Conservation (phyloP, 2,888 invertebrate genomes). For the Platycheirus rosarum region DNA sequence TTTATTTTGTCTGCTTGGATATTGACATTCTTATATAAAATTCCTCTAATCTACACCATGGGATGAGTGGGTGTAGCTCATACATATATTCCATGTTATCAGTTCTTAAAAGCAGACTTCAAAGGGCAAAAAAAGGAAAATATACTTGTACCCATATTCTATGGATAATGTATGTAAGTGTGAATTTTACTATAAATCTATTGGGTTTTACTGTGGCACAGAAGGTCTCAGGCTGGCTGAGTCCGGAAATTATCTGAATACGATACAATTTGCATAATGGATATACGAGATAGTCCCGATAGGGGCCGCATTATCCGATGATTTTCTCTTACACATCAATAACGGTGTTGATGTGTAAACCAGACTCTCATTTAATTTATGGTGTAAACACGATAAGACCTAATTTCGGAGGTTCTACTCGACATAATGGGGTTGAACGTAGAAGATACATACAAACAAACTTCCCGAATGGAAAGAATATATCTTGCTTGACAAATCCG, state of each 20-base stretch:
- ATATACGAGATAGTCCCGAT: constrained; percentile 15
- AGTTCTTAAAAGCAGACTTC: constrained; percentile 8
- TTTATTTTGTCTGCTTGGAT: constrained; percentile 39
- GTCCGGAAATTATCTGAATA: constrained; percentile 54
- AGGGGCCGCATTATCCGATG: constrained; percentile 34
- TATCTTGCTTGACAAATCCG: constrained; percentile 11
- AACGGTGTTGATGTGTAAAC: constrained; percentile 33
- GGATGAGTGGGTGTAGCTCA: constrained; percentile 1
- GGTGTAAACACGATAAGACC: constrained; percentile 53
- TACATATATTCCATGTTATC: not conserved
- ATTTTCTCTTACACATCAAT: constrained; percentile 31
- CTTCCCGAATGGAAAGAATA: constrained; percentile 12
- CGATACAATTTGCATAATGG: constrained; percentile 69
- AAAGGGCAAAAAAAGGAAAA: no score
- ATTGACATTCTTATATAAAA: constrained; percentile 22
- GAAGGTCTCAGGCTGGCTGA: constrained; percentile 13
- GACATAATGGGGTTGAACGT: no score
- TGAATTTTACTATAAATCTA: constrained; percentile 40
- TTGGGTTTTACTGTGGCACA: constrained; percentile 10
- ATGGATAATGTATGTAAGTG: constrained; percentile 40
- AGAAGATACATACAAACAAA: no score
- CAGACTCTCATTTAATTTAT: constrained; percentile 44
- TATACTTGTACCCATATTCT: not conserved
- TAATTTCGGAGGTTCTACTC: constrained; percentile 46
- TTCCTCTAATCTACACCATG: constrained; percentile 17